A percentile compares a stretch with the other conserved stretches of the same genome.
Conservation (phyloP, 2,113 vertebrate species). For the Ictalurus punctatus region DNA sequence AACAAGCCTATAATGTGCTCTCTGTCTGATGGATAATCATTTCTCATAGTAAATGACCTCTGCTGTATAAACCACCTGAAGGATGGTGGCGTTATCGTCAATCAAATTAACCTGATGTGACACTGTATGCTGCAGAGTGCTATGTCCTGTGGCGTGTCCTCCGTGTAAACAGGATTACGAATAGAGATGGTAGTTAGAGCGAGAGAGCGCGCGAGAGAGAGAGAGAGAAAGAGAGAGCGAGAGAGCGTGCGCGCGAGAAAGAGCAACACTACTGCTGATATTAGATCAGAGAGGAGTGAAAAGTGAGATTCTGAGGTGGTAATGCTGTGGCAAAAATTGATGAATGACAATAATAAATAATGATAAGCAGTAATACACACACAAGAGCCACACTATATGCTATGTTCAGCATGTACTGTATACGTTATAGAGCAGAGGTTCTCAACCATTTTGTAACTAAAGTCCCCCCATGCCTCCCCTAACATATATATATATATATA, state of each 20-base stretch:
- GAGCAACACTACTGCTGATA: neutral
- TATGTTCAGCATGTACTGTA: neutral
- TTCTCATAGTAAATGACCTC: neutral
- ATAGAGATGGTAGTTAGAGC: neutral
- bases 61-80: neutral
- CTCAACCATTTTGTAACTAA: no score
- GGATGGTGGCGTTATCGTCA: slow-evolving; percentile 7
- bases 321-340: neutral
- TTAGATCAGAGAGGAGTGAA: slow-evolving; percentile 32
- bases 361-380: neutral
- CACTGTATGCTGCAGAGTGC: slow-evolving; percentile 8
- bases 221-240: neutral
- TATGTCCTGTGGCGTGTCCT: slow-evolving; percentile 32
- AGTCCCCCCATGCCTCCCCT: no score
- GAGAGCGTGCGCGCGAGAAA: neutral
- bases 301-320: slow-evolving; percentile 1
- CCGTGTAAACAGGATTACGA: slow-evolving; percentile 31
- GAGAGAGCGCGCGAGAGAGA: neutral
- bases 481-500: no score
- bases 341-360: neutral
- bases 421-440: neutral
- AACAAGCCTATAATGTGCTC: neutral
- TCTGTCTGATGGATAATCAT: neutral
- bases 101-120: slow-evolving; percentile 2
- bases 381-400: neutral